phyloP scores from a whole-genome alignment of 2,888 invertebrate species.

The Papilio protenor region DNA sequence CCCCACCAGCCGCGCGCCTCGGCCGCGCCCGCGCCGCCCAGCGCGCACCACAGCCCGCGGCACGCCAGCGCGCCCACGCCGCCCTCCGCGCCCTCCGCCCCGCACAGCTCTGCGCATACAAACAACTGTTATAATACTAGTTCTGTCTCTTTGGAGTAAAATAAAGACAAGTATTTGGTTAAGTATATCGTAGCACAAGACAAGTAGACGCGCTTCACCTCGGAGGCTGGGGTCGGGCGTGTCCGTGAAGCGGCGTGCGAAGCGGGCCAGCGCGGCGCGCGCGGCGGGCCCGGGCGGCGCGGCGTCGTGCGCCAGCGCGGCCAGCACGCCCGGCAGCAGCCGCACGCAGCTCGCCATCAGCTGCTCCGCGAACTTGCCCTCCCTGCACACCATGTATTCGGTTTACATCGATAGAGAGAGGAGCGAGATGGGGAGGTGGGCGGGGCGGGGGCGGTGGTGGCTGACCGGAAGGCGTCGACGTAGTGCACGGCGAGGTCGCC shows the following conservation, averaged over 20 bases:
- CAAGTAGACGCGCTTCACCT: not conserved
- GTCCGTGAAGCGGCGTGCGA: slow-evolving; percentile 36
- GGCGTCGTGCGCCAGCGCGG: slow-evolving; percentile 49
- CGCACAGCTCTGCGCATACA: too few species aligned
- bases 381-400: slow-evolving; percentile 50
- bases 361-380: slow-evolving; percentile 52
- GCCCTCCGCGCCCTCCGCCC: too few species aligned
- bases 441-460: not conserved
- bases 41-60: too few species aligned
- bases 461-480: slow-evolving; percentile 81
- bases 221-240: slow-evolving; percentile 45
- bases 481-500: slow-evolving; percentile 90
- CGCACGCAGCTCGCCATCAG: slow-evolving; percentile 57
- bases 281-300: slow-evolving; percentile 41
- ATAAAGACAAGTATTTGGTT: too few species aligned
- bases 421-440: not conserved
- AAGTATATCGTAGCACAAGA: not conserved
- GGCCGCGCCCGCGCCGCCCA: too few species aligned
- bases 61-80: too few species aligned
- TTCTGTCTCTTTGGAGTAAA: too few species aligned
- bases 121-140: too few species aligned
- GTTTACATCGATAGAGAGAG: too few species aligned
- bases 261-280: slow-evolving; percentile 40
- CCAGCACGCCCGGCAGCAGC: slow-evolving; percentile 60
- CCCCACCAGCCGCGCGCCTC: slow-evolving; percentile 90